Conservation (phyloP, 2,113 vertebrate species). For the Oreochromis niloticus region DNA sequence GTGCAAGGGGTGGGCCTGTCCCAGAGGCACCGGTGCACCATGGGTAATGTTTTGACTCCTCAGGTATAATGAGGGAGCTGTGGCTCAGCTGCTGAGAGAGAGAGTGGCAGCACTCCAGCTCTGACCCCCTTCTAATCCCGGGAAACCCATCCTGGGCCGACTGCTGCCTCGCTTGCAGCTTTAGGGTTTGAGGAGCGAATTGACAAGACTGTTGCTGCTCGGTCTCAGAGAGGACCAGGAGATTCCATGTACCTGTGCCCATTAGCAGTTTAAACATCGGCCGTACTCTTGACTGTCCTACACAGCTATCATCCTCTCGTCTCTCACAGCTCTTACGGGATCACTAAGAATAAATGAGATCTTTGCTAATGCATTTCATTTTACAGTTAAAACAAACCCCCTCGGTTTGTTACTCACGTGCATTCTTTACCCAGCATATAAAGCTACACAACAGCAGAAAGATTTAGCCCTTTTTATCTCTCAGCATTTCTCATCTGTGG, state of each 20-base stretch:
- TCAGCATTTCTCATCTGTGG: background rate
- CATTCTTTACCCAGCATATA: background rate
- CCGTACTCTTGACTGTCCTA: background rate
- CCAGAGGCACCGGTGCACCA: constrained; percentile 42
- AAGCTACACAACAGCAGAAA: background rate
- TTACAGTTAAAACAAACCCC: background rate
- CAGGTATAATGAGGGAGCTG: constrained; percentile 68
- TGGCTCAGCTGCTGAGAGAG: constrained; percentile 60
- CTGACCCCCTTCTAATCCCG: constrained; percentile 60
- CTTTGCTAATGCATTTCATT: background rate
- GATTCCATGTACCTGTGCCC: background rate
- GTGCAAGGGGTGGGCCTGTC: constrained; percentile 21
- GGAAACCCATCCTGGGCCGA: constrained; percentile 49
- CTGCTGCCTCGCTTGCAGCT: constrained; percentile 30
- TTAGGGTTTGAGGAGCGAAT: constrained; percentile 1
- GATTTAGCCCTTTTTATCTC: background rate
- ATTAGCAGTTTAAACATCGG: constrained; percentile 8
- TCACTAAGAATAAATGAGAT: background rate
- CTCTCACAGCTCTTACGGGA: background rate
- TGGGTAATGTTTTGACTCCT: constrained; percentile 63
- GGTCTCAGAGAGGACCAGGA: background rate
- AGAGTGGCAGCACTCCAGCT: constrained; percentile 62
- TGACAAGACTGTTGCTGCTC: background rate
- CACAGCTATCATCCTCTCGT: background rate
- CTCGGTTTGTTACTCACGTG: background rate